Base-by-base conservation (phyloP, 2,888 invertebrate genomes). In the Drosophila yooni region DNA sequence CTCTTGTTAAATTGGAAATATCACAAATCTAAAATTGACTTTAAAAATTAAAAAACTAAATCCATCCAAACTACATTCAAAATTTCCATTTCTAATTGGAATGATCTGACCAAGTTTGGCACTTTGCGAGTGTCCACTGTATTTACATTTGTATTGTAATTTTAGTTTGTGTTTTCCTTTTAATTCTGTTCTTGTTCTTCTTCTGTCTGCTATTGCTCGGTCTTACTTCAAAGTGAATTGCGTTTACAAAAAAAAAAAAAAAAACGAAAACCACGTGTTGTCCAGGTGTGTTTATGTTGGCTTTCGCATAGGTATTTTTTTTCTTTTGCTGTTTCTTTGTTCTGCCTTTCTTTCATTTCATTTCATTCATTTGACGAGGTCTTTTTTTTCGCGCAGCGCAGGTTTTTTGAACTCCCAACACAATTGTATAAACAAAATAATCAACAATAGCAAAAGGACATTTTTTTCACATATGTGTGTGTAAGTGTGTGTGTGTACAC, bases 241-340 rank as follows among this genome's bases (percentile, higher is more conserved):
- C 68, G 67, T 74, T 61, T 60, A 57, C 52, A 70, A 66, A 61
- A 53, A 34, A 21, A 59, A 40, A 10, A 21, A 33, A 15, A 33
- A 34, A 31, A 33, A 54, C 61, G 58, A 70, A 57, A 59, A 85
- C 84, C 84, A 85, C 84, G 84, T 85, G 84, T 85, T 85, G 83
- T 83, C 88, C 84, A 85, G 88, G 84, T 85, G 84, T 83, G 84
- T 83, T 85, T 88, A 77, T 83, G 66, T 88, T 80, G 79, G 76
- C 79, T 53, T 68, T 51, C 36, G 59, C 50, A 15, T 56, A 72
- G 48, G 64, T 72, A 58, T 64, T 61, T 58, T 65, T 25, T 34
- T 29, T 38, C 31, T 46, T 38, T 54, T 65, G 33, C 31, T 48
- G 46, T 27, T 50, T 50, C 38, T 21, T 31, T 52, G 56, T 31